Evolutionary conservation across 2,113 vertebrate species (phyloP).

Genomic region (Crotalus viridis): DNA sequence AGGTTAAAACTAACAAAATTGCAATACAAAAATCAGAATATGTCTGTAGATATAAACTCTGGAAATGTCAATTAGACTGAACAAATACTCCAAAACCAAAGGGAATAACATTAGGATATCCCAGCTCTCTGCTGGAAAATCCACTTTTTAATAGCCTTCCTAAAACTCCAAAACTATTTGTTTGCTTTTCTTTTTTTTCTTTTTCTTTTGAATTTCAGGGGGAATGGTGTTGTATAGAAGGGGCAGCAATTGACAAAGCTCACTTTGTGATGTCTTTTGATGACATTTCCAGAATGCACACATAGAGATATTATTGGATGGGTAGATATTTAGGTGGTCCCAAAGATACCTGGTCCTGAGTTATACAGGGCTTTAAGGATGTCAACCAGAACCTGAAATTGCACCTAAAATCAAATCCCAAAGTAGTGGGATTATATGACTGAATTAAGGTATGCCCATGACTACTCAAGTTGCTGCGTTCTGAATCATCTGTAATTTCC

Average conservation of each 20-base stretch:
- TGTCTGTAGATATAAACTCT: background rate
- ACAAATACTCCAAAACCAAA: background rate
- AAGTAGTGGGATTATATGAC: background rate
- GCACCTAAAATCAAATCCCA: background rate
- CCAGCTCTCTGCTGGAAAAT: background rate
- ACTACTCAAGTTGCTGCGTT: background rate
- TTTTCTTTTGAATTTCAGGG: background rate
- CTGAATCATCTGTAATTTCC: background rate
- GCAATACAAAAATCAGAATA: background rate
- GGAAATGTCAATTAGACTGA: background rate
- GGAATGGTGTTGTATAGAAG: background rate
- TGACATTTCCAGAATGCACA: background rate
- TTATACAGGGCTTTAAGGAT: background rate
- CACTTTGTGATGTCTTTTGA: background rate
- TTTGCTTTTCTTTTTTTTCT: background rate
- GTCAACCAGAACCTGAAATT: background rate
- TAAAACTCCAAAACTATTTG: background rate
- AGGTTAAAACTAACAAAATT: background rate
- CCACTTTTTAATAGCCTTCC: background rate
- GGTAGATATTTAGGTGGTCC: background rate
- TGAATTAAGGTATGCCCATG: background rate
- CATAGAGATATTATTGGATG: background rate
- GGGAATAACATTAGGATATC: background rate
- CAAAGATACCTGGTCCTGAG: background rate
- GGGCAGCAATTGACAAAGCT: background rate